Evolutionary conservation across 1,140 invertebrate genomes (phyloP).

Genomic region (Pseudoatta argentina): DNA sequence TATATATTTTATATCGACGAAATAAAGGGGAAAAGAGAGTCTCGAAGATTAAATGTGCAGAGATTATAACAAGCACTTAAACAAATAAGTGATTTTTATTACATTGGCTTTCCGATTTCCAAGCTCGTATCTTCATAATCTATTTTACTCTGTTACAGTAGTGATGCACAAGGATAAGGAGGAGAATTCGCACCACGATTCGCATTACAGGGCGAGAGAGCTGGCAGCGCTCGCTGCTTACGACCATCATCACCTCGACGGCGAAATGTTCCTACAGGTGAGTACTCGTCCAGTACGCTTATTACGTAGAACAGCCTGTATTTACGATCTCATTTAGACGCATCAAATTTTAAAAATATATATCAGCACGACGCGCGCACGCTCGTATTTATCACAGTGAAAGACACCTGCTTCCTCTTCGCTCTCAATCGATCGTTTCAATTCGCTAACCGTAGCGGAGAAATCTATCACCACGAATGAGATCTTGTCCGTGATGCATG

Average conservation of each 20-base stretch:
- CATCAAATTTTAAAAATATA: slow-evolving; percentile 54
- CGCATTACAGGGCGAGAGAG: slow-evolving; percentile 92
- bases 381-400: slow-evolving; percentile 43
- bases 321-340: slow-evolving; percentile 58
- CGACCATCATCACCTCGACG: slow-evolving; percentile 95
- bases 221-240: slow-evolving; percentile 94
- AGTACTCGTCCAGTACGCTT: slow-evolving; percentile 71
- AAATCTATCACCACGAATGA: slow-evolving; percentile 36
- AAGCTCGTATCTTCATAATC: neutral
- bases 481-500: slow-evolving; percentile 24
- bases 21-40: neutral
- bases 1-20: neutral
- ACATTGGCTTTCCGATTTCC: neutral
- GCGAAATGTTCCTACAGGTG: slow-evolving; percentile 98
- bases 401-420: slow-evolving; percentile 52
- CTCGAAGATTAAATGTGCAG: neutral
- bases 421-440: slow-evolving; percentile 51
- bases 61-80: neutral
- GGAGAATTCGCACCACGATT: slow-evolving; percentile 89
- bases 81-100: slow-evolving; percentile 19
- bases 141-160: slow-evolving; percentile 89
- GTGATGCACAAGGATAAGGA: slow-evolving; percentile 97
- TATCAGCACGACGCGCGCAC: neutral
- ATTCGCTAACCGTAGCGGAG: slow-evolving; percentile 16
- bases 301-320: slow-evolving; percentile 50